Evolutionary conservation across 2,888 invertebrate genomes (phyloP).

Genomic region (Pachycephus smyrnensis): DNA sequence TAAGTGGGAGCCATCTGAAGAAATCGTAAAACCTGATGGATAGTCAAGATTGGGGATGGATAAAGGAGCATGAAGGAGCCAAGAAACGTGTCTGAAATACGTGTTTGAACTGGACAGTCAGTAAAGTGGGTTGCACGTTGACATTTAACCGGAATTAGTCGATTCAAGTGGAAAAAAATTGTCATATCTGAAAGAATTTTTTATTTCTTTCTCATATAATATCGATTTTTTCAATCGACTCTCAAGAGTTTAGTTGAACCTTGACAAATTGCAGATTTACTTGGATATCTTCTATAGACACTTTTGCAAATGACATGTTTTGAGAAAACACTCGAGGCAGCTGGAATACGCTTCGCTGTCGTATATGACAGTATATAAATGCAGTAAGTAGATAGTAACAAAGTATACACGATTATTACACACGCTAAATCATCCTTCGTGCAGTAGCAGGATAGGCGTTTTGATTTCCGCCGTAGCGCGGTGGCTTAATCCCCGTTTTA

Average conservation of each 20-base stretch:
- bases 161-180: background rate
- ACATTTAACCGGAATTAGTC: background rate
- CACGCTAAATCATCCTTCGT: constrained; percentile 34
- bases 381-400: background rate
- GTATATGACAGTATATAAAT: background rate
- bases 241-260: background rate
- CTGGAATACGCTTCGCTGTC: background rate
- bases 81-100: background rate
- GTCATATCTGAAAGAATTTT: background rate
- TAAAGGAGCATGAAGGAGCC: background rate
- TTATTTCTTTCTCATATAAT: background rate
- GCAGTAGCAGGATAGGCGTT: constrained; percentile 25
- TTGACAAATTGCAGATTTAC: background rate
- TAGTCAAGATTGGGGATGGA: background rate
- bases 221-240: background rate
- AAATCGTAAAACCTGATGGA: background rate
- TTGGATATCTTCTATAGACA: background rate
- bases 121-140: background rate
- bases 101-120: background rate
- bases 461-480: constrained; percentile 42
- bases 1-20: background rate
- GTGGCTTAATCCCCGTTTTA: constrained; percentile 45
- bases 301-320: background rate
- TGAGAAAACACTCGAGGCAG: background rate
- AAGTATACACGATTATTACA: constrained; percentile 5